A percentile compares a stretch with the other conserved stretches of the same genome.
Evolutionary conservation across 2,888 invertebrate species (phyloP).

Genomic region (Bimastos eiseni): DNA sequence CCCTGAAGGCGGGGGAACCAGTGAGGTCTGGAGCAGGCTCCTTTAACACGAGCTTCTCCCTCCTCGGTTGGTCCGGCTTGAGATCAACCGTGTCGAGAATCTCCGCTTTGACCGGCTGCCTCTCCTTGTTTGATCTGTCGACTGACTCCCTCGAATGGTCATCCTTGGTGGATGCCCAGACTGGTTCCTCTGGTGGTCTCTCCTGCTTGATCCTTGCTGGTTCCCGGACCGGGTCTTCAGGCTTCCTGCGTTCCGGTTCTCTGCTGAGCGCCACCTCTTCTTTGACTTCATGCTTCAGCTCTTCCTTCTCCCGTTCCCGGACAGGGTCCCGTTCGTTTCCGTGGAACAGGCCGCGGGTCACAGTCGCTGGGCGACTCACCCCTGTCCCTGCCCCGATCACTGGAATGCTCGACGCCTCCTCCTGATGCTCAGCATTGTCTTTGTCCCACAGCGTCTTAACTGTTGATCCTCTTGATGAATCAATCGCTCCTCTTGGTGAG

Average conservation of each 20-base stretch:
- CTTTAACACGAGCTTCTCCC: not conserved
- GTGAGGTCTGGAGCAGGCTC: not conserved
- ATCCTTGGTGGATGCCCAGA: not conserved
- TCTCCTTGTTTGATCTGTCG: not conserved
- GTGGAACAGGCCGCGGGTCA: not conserved
- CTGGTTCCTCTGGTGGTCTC: not conserved
- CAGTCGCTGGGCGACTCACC: not conserved
- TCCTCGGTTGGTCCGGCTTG: not conserved
- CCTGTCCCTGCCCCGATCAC: not conserved
- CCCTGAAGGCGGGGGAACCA: not conserved
- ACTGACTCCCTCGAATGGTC: not conserved
- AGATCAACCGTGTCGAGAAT: not conserved
- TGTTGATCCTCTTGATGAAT: not conserved
- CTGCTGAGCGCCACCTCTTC: not conserved
- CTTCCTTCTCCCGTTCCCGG: not conserved
- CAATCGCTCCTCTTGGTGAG: not conserved
- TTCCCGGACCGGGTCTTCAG: not conserved
- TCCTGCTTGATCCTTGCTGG: not conserved
- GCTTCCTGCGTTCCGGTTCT: not conserved
- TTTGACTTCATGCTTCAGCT: not conserved
- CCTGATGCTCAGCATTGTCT: not conserved
- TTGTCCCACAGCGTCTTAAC: not conserved
- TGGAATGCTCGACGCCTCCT: constrained; percentile 5
- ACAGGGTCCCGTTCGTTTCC: not conserved
- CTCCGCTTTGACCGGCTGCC: not conserved